Evolutionary conservation across 2,797 vertebrate species (phyloP).

Genomic region (Xerus rutilus): DNA sequence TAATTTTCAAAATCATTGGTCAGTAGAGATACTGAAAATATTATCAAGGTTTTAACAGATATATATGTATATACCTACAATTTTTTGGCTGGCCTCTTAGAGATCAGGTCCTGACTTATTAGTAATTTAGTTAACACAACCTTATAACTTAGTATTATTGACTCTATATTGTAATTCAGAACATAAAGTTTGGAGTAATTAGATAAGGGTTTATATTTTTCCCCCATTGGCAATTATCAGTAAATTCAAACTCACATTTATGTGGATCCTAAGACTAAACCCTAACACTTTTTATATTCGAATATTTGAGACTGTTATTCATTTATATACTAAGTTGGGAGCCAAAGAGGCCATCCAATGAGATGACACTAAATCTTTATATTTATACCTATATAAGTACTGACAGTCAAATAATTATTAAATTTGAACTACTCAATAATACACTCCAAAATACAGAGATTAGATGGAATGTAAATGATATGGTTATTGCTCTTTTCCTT

Average conservation of each 20-base stretch:
- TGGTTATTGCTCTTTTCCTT: neutral
- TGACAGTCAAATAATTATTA: conserved; percentile 7
- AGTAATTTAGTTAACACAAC: neutral
- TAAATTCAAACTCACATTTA: conserved; percentile 45
- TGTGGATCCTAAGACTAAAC: neutral
- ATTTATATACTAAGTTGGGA: neutral
- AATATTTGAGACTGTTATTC: neutral
- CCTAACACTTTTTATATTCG: neutral
- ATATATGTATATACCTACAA: neutral
- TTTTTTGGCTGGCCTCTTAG: neutral
- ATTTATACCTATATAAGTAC: neutral
- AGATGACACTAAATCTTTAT: neutral
- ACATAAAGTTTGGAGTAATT: neutral
- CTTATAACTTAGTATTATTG: neutral
- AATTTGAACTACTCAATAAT: neutral
- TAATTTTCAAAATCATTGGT: neutral
- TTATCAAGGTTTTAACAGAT: neutral
- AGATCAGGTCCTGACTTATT: neutral
- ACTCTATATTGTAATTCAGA: neutral
- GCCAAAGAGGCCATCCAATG: neutral
- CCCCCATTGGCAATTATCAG: neutral
- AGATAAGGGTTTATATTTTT: neutral
- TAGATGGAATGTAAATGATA: neutral
- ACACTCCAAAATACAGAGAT: neutral
- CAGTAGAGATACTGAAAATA: neutral